A percentile compares a stretch with the other conserved stretches of the same genome.
Conservation (phyloP, 2,888 invertebrate genomes). For the Phyto melanocephala region DNA sequence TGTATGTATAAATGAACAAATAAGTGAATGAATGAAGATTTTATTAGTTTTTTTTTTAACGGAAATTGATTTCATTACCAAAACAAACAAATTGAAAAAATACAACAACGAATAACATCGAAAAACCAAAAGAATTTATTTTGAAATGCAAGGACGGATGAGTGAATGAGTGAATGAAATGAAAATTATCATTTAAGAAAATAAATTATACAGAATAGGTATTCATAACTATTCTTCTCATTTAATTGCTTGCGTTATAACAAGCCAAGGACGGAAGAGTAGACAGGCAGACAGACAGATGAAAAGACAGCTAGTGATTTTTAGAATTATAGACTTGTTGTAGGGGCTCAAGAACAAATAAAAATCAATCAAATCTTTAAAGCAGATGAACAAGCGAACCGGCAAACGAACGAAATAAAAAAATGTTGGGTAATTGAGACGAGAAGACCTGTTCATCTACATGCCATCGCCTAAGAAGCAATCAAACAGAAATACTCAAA, state of each 20-base stretch:
- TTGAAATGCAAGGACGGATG: slow-evolving; percentile 22
- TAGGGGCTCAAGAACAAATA: neutral
- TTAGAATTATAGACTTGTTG: neutral
- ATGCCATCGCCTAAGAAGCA: neutral
- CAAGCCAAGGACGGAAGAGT: neutral
- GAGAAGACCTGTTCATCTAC: slow-evolving; percentile 39
- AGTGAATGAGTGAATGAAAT: slow-evolving; percentile 42
- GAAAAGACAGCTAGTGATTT: neutral
- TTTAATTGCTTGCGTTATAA: too few relatives aligned
- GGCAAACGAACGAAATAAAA: slow-evolving; percentile 15
- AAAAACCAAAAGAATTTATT: slow-evolving; percentile 1
- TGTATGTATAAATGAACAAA: slow-evolving; percentile 11
- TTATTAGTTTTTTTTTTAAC: slow-evolving; percentile 62
- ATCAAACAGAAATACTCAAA: slow-evolving; percentile 9
- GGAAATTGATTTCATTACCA: slow-evolving; percentile 77
- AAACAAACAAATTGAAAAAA: slow-evolving; percentile 71
- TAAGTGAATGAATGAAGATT: slow-evolving; percentile 2
- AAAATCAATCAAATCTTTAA: slow-evolving; percentile 6
- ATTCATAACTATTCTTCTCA: slow-evolving; percentile 39
- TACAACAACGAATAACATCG: neutral
- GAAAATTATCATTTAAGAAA: slow-evolving; percentile 51
- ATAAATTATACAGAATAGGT: slow-evolving; percentile 37
- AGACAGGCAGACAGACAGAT: neutral
- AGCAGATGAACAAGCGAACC: neutral
- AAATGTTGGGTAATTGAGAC: slow-evolving; percentile 38